phyloP scores from a whole-genome alignment of 2,888 invertebrate species.

The Chrysodeixis includens region DNA sequence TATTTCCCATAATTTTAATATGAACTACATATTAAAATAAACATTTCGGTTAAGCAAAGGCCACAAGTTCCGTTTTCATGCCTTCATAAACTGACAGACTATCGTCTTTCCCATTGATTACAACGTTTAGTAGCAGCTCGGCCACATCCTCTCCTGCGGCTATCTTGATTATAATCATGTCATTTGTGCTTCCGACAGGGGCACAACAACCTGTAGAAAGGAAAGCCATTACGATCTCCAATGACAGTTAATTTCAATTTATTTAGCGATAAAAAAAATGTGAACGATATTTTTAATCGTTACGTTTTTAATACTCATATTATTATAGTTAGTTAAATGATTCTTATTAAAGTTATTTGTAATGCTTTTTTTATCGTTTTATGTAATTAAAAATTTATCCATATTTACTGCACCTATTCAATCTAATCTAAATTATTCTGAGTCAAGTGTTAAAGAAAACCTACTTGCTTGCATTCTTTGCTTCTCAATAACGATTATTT shows the following conservation, averaged over 20 bases:
- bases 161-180: slow-evolving; percentile 36
- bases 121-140: slow-evolving; percentile 37
- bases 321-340: no score
- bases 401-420: no score
- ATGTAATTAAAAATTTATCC: no score
- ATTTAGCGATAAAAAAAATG: neutral
- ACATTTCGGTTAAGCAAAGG: neutral
- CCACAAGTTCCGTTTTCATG: neutral
- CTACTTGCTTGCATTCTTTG: no score
- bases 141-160: slow-evolving; percentile 41
- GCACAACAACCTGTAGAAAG: slow-evolving; percentile 1
- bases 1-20: no score
- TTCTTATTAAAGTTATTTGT: no score
- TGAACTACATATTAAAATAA: neutral
- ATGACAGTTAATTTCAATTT: neutral
- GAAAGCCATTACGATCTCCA: neutral
- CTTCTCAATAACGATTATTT: no score
- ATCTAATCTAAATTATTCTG: no score
- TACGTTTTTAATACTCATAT: no score
- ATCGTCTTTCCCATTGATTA: slow-evolving; percentile 30
- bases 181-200: slow-evolving; percentile 30
- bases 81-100: slow-evolving; percentile 19
- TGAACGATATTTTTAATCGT: no score
- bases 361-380: no score
- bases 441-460: no score